A percentile compares a stretch with the other conserved stretches of the same genome.
Conservation (phyloP, 1,140 invertebrate genomes). For the Cotesia typhae region DNA sequence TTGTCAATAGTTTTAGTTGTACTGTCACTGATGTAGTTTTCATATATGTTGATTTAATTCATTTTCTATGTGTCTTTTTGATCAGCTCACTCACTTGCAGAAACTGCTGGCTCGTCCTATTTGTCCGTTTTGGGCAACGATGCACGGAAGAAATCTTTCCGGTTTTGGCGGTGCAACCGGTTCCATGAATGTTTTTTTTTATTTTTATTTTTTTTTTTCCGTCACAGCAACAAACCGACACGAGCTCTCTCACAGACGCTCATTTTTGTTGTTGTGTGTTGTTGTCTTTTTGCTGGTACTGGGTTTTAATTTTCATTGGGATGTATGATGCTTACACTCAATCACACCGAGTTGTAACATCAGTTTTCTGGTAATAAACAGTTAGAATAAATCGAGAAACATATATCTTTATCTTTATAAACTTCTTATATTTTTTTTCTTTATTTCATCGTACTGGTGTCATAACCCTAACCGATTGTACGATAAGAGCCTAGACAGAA, state of each 20-base stretch:
- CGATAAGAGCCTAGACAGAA: too few relatives aligned
- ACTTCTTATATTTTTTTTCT: neutral
- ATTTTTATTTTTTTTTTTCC: slow-evolving; percentile 20
- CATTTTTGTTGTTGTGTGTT: slow-evolving; percentile 15
- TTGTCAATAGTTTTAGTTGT: neutral
- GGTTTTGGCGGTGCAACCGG: slow-evolving; percentile 61
- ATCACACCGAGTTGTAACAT: slow-evolving; percentile 18
- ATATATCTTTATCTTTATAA: too few relatives aligned
- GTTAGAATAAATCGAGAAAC: too few relatives aligned
- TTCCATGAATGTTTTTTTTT: slow-evolving; percentile 39
- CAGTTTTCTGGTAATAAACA: slow-evolving; percentile 11
- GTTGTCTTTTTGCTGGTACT: neutral
- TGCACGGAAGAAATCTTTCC: slow-evolving; percentile 62
- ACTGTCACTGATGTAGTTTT: neutral
- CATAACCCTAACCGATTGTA: too few relatives aligned
- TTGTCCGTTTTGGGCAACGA: slow-evolving; percentile 58
- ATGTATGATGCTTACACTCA: slow-evolving; percentile 10
- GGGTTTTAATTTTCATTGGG: slow-evolving; percentile 20
- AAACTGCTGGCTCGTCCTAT: slow-evolving; percentile 59
- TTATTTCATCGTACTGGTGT: neutral
- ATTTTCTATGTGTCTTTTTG: slow-evolving; percentile 37
- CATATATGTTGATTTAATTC: slow-evolving; percentile 44
- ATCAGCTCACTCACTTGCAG: slow-evolving; percentile 40
- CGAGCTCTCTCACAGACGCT: slow-evolving; percentile 25
- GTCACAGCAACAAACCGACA: slow-evolving; percentile 21